Conservation (phyloP, 2,888 invertebrate genomes). For the Ichneumoninae sp. region DNA sequence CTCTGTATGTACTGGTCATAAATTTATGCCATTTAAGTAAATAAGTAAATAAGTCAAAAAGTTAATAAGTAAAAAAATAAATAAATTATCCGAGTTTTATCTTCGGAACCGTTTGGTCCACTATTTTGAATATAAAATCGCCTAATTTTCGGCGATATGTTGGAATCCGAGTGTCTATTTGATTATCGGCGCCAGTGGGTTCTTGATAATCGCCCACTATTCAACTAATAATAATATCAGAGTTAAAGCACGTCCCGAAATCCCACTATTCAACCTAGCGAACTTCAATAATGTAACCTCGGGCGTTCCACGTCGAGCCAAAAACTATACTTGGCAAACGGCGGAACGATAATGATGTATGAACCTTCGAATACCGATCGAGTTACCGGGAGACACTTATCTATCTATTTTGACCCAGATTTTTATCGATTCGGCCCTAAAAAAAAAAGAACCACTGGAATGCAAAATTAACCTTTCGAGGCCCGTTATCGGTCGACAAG, state of each 20-base stretch:
- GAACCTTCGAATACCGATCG: constrained; percentile 1
- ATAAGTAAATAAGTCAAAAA: background rate
- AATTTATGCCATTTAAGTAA: no score
- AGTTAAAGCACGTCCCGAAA: background rate
- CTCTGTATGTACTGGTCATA: no score
- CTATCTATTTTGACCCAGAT: constrained; percentile 8
- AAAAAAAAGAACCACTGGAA: no score
- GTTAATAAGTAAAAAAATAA: background rate
- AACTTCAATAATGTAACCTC: background rate
- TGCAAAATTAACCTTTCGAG: no score
- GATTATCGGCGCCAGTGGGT: constrained; percentile 42
- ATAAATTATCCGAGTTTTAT: constrained; percentile 41
- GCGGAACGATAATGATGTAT: background rate
- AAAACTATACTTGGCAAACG: constrained; percentile 7
- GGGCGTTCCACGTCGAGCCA: background rate
- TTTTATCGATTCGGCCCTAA: no score
- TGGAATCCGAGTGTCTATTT: constrained; percentile 29
- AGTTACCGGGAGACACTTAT: background rate
- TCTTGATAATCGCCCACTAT: background rate
- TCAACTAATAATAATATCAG: constrained; percentile 4
- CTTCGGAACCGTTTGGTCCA: background rate
- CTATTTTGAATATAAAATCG: constrained; percentile 32
- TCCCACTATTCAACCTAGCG: background rate
- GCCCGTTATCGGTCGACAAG: no score
- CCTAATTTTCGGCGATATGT: background rate